These are phyloP conservation scores for Drosophila atripex DNA, from an alignment of 2,888 invertebrate genomes.

Conservation along the genomic window DNA sequence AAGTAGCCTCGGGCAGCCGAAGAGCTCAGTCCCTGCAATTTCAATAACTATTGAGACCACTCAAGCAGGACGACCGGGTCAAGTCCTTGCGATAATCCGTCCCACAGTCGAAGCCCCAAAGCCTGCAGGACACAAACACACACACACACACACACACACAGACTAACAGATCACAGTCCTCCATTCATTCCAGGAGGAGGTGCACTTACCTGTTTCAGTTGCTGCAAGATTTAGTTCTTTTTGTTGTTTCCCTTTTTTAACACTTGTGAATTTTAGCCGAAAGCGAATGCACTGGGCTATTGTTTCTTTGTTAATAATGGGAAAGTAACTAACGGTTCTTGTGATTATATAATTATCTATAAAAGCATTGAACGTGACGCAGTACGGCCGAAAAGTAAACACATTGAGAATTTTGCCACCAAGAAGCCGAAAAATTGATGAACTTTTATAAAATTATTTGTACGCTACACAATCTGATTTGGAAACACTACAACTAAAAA, in stretches of 20 bases:
- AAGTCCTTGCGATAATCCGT: slow-evolving; percentile 57
- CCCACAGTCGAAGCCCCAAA: slow-evolving; percentile 39
- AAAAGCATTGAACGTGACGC: slow-evolving; percentile 60
- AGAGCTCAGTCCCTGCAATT: slow-evolving; percentile 76
- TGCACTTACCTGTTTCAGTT: slow-evolving; percentile 56
- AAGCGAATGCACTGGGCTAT: slow-evolving; percentile 4
- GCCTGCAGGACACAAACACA: not conserved
- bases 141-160: not conserved
- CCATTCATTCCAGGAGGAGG: slow-evolving; percentile 14
- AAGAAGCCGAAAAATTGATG: slow-evolving; percentile 63
- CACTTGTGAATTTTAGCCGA: slow-evolving; percentile 13
- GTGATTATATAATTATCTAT: slow-evolving; percentile 33
- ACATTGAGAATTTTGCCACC: slow-evolving; percentile 74
- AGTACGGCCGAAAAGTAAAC: slow-evolving; percentile 68
- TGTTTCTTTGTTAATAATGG: slow-evolving; percentile 1
- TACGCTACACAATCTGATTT: slow-evolving; percentile 75
- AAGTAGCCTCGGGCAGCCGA: slow-evolving; percentile 69
- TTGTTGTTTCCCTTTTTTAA: slow-evolving; percentile 24
- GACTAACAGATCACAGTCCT: not conserved
- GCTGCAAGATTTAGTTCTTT: slow-evolving; percentile 51
- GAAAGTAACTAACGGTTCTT: slow-evolving; percentile 11
- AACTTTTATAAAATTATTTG: slow-evolving; percentile 72
- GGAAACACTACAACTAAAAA: slow-evolving; percentile 64
- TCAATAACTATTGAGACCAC: slow-evolving; percentile 73
- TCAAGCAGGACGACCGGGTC: slow-evolving; percentile 44